Conservation (phyloP, 2,888 invertebrate genomes). For the Lasioglossum morio region DNA sequence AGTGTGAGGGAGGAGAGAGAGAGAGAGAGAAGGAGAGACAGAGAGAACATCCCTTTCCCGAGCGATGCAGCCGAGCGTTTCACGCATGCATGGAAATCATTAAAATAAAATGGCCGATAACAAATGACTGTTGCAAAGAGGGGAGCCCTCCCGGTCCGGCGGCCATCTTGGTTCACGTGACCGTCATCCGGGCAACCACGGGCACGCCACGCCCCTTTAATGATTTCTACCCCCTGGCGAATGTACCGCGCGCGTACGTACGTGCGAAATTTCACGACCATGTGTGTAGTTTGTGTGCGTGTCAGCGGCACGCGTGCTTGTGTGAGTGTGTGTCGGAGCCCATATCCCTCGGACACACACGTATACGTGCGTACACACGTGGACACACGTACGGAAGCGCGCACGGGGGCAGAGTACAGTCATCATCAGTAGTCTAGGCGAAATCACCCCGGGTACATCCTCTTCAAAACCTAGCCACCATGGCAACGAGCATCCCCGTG, state of each 20-base stretch:
- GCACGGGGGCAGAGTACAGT: conserved; percentile 78
- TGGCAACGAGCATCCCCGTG: conserved; percentile 27
- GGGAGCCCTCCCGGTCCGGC: conserved; percentile 76
- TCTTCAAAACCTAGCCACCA: conserved; percentile 62
- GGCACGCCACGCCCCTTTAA: conserved; percentile 85
- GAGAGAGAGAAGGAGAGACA: conserved; percentile 44
- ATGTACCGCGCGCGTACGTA: conserved; percentile 75
- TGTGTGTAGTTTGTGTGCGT: conserved; percentile 61
- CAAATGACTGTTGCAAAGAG: conserved; percentile 84
- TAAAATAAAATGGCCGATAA: conserved; percentile 85
- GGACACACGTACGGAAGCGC: neutral
- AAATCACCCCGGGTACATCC: conserved; percentile 74
- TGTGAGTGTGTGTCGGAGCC: conserved; percentile 34
- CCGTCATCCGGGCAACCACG: conserved; percentile 85
- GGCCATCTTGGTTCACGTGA: conserved; percentile 85
- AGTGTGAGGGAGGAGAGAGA: conserved; percentile 55
- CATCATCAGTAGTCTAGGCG: conserved; percentile 82
- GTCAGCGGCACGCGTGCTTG: conserved; percentile 52
- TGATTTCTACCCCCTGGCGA: conserved; percentile 84
- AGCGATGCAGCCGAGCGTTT: conserved; percentile 81
- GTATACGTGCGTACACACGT: too few species aligned
- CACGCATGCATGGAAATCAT: conserved; percentile 85
- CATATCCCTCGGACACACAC: conserved; percentile 46
- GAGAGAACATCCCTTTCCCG: conserved; percentile 76
- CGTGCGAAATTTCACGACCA: conserved; percentile 77